Base-by-base conservation (phyloP, 2,888 invertebrate species). In the Plemyria rubiginata region DNA sequence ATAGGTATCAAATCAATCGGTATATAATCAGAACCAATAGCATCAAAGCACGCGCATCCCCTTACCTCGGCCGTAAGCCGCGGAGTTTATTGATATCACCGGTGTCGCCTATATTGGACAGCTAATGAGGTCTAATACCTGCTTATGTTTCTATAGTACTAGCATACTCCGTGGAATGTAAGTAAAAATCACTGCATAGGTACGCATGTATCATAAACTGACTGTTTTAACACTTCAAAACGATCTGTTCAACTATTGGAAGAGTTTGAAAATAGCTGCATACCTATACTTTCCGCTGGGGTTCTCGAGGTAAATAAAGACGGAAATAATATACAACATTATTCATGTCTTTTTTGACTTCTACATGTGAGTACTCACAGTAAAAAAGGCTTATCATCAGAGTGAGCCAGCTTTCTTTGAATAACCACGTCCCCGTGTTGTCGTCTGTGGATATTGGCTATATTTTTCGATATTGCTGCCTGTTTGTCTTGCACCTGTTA, bases 1-100 rank as follows among this genome's bases (percentile, higher is more conserved):
- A 3, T 22, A 22, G 54, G 54, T 62, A 66, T 72, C 72, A 77
- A 76, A 78, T 72, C 72, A 73, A 80, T 78, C 73, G 75, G 61
- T 70, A 64, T 74, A 81, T 87, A 87, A 88, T 86, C 85, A n/a
- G n/a, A n/a, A n/a, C n/a, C n/a, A 82, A 84, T 83, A 80, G 77
- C 75, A 60, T 57, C 49, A 59, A 70, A 81, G 85, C 85, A 86
- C 87, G 87, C 80, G 74, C 81, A 70, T 68, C 75, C 75, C 71
- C 76, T 71, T 78, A 80, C 79, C 81, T 78, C 70, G 63, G 71
- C 71, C 70, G n/a, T 70, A 70, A 68, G 72, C 78, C 80, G 80
- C 78, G 71, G 64, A 72, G 70, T 77, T 82, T 84, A 82, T 82
- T 85, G 84, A 82, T 81, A 84, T 80, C 80, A 71, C 81, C 80